These are phyloP conservation scores for Myoxocephalus aenaeus DNA, from an alignment of 2,797 vertebrate genomes.

Conservation along the genomic window DNA sequence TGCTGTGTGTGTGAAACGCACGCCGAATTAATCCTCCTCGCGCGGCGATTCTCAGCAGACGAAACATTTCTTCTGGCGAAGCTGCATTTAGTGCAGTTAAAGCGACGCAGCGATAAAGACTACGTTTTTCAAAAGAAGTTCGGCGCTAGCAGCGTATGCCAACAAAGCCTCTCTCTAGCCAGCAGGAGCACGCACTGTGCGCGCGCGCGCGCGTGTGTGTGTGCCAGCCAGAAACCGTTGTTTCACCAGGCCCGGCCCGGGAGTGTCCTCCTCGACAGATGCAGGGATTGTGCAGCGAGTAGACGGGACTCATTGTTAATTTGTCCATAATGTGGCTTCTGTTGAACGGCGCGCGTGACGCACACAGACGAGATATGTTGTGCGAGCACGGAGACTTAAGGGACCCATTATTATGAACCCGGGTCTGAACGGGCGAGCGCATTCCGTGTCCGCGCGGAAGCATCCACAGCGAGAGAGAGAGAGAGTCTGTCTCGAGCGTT, in stretches of 20 bases:
- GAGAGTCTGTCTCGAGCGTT: neutral
- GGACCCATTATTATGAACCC: constrained; percentile 30
- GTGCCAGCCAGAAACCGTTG: constrained; percentile 31
- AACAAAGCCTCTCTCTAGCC: constrained; percentile 76
- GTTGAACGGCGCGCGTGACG: constrained; percentile 62
- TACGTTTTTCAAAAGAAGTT: constrained; percentile 29
- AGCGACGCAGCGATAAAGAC: neutral
- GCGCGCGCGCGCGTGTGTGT: neutral
- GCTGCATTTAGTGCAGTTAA: neutral
- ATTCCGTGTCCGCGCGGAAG: neutral
- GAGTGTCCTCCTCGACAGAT: constrained; percentile 58
- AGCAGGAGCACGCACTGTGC: constrained; percentile 35
- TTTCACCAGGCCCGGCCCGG: constrained; percentile 51
- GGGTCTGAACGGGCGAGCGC: constrained; percentile 14
- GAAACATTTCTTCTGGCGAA: neutral
- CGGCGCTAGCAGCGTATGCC: constrained; percentile 50
- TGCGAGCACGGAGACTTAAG: constrained; percentile 27
- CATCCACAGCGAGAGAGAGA: neutral
- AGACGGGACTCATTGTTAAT: constrained; percentile 70
- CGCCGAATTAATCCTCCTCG: constrained; percentile 5
- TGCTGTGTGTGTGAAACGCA: accelerated
- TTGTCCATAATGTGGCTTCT: constrained; percentile 68
- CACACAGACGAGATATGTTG: constrained; percentile 57
- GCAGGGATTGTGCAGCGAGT: constrained; percentile 65
- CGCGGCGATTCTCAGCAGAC: accelerated